A percentile compares a stretch with the other conserved stretches of the same genome.
These are phyloP conservation scores for Botrylloides violaceus DNA, from an alignment of 23 tunicate species.

Conservation along the genomic window DNA sequence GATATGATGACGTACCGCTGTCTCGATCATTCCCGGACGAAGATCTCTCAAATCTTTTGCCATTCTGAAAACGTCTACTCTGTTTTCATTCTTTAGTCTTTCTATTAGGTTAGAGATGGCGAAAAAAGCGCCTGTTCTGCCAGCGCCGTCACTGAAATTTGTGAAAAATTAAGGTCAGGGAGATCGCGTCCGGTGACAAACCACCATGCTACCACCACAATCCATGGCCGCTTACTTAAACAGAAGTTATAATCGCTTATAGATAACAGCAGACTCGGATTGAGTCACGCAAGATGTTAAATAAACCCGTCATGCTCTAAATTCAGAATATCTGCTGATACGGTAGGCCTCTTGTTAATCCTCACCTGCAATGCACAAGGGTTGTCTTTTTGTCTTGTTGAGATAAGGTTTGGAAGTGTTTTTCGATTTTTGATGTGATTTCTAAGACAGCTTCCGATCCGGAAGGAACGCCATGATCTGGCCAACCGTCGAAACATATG, in stretches of 20 bases:
- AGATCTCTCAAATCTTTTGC: slow-evolving; percentile 52
- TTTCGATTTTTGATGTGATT: slow-evolving; percentile 12
- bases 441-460: neutral
- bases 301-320: too few relatives aligned
- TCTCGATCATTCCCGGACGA: slow-evolving; percentile 32
- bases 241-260: too few relatives aligned
- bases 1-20: neutral
- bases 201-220: too few relatives aligned
- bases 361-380: slow-evolving; percentile 18
- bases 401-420: slow-evolving; percentile 4
- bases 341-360: too few relatives aligned
- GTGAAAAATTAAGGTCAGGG: too few relatives aligned
- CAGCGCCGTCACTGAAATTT: slow-evolving; percentile 39
- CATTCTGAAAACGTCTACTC: slow-evolving; percentile 49
- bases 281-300: too few relatives aligned
- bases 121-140: slow-evolving; percentile 30
- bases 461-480: slow-evolving; percentile 10
- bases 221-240: too few relatives aligned
- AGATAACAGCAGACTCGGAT: too few relatives aligned
- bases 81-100: slow-evolving; percentile 44
- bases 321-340: too few relatives aligned
- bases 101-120: slow-evolving; percentile 44
- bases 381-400: slow-evolving; percentile 3
- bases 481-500: slow-evolving; percentile 9
- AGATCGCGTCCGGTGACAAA: too few relatives aligned